Evolutionary conservation across 2,888 invertebrate genomes (phyloP).

Genomic region (Tiphia femorata): DNA sequence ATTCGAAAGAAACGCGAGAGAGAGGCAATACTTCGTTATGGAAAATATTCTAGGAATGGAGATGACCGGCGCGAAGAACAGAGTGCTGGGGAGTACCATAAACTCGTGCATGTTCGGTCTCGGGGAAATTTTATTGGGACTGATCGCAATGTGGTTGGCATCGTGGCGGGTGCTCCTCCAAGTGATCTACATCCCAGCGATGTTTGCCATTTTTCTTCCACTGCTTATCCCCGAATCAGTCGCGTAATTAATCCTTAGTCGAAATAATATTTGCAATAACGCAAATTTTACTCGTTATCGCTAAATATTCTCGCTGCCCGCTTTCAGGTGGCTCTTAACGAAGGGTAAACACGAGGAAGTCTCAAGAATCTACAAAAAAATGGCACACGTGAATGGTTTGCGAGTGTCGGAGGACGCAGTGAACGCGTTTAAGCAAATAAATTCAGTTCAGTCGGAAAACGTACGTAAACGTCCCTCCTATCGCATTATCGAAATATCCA

Average conservation of each 20-base stretch:
- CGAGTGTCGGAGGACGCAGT: slow-evolving; percentile 71
- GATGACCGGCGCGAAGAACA: slow-evolving; percentile 80
- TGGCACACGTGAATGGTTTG: slow-evolving; percentile 76
- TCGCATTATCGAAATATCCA: too few species aligned
- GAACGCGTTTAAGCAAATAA: slow-evolving; percentile 63
- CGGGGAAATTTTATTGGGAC: slow-evolving; percentile 78
- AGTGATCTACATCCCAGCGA: slow-evolving; percentile 76
- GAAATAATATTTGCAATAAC: background rate
- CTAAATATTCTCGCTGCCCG: background rate
- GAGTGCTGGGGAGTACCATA: slow-evolving; percentile 80
- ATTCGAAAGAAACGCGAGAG: background rate
- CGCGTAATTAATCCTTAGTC: slow-evolving; percentile 56
- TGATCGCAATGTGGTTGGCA: slow-evolving; percentile 76
- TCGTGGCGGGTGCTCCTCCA: slow-evolving; percentile 79
- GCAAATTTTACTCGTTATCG: background rate
- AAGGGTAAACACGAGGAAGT: slow-evolving; percentile 73
- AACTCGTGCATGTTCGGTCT: slow-evolving; percentile 79
- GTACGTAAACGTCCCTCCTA: slow-evolving; percentile 28
- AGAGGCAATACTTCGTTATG: too few species aligned
- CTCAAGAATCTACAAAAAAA: slow-evolving; percentile 73
- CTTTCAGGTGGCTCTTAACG: slow-evolving; percentile 82
- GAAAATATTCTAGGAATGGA: slow-evolving; percentile 76
- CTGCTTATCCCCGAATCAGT: slow-evolving; percentile 81
- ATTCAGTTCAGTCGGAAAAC: slow-evolving; percentile 26
- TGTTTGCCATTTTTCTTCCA: slow-evolving; percentile 77